Evolutionary conservation across 2,113 vertebrate genomes (phyloP).

Genomic region (pig (Sus scrofa)): T2T-Sscrofa CM000819.6:79074001-79074500

Average conservation of each 20-base stretch:
- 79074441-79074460: too few species aligned
- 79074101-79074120: slow-evolving; percentile 46
- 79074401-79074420: too few species aligned
- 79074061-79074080: slow-evolving; percentile 53
- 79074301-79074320: background rate
- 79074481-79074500: too few species aligned
- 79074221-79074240: background rate
- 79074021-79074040: background rate
- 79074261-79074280: background rate
- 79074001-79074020: background rate
- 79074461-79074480: too few species aligned
- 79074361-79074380: too few species aligned
- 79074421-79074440: too few species aligned
- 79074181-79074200: background rate
- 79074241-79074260: background rate
- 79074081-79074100: background rate
- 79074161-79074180: background rate
- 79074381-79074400: too few species aligned
- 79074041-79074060: background rate
- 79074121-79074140: background rate
- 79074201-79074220: background rate
- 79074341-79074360: too few species aligned
- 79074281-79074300: background rate
- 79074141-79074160: background rate
- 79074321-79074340: too few species aligned